Evolutionary conservation across 2,888 invertebrate genomes (phyloP).

Genomic region (Agonopterix heracliana): DNA sequence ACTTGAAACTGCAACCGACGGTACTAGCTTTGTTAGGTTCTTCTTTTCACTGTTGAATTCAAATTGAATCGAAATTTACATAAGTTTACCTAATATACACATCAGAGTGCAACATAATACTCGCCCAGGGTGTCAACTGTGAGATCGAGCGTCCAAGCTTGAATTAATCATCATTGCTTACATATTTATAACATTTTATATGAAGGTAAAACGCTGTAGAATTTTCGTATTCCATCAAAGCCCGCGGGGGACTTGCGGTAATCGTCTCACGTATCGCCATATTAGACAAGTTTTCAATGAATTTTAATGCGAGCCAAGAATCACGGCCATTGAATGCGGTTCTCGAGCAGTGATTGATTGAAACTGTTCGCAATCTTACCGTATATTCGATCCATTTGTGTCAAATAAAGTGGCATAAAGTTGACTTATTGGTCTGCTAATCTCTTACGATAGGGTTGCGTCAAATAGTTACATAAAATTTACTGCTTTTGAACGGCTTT

Average conservation of each 20-base stretch:
- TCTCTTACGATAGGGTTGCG: background rate
- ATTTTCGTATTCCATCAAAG: slow-evolving; percentile 33
- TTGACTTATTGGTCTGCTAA: slow-evolving; percentile 4
- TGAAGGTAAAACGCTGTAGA: slow-evolving; percentile 36
- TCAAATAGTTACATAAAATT: background rate
- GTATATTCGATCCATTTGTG: slow-evolving; percentile 13
- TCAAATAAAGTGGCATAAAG: slow-evolving; percentile 10
- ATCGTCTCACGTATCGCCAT: slow-evolving; percentile 41
- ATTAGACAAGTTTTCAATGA: slow-evolving; percentile 55
- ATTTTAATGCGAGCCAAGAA: slow-evolving; percentile 43
- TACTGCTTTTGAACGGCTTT: too few relatives aligned
- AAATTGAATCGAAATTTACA: slow-evolving; percentile 5
- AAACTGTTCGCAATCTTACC: slow-evolving; percentile 4
- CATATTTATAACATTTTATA: slow-evolving; percentile 37
- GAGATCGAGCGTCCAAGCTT: slow-evolving; percentile 1
- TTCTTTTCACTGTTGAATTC: background rate
- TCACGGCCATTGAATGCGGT: slow-evolving; percentile 14
- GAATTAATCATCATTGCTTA: slow-evolving; percentile 19
- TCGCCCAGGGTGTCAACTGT: slow-evolving; percentile 13
- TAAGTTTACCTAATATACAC: slow-evolving; percentile 21
- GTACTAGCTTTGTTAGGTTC: background rate
- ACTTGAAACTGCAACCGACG: too few relatives aligned
- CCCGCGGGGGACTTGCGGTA: slow-evolving; percentile 23
- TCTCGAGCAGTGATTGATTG: slow-evolving; percentile 23
- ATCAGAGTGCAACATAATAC: slow-evolving; percentile 19